A percentile compares a stretch with the other conserved stretches of the same genome.
These are phyloP conservation scores for Falco concolor DNA, from an alignment of 2,797 vertebrate genomes.

Conservation along the genomic window DNA sequence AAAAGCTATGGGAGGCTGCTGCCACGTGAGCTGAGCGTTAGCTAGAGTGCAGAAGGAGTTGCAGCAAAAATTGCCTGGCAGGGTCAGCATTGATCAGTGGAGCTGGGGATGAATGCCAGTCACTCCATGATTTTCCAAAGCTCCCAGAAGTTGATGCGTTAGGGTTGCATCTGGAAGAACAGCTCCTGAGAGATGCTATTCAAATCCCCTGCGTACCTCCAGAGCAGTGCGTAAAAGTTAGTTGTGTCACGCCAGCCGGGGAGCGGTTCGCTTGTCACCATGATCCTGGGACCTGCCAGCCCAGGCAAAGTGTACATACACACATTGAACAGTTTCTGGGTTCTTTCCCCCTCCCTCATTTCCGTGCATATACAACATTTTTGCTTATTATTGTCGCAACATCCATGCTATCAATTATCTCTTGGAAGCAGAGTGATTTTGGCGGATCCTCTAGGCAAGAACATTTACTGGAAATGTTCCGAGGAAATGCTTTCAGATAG, in stretches of 20 bases:
- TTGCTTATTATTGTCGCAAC: background rate
- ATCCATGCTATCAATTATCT: background rate
- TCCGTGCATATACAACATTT: background rate
- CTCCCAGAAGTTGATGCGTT: background rate
- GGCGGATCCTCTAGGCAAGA: background rate
- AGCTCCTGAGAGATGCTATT: background rate
- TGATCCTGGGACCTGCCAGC: too few relatives aligned
- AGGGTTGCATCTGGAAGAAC: background rate
- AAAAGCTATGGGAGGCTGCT: background rate
- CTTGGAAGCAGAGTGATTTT: background rate
- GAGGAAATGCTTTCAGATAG: background rate
- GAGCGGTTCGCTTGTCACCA: background rate
- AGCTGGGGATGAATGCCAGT: background rate
- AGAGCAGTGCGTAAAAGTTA: background rate
- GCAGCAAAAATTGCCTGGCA: background rate
- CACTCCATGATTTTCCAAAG: background rate
- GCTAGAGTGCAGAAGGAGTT: background rate
- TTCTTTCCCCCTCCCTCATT: background rate
- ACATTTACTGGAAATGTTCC: background rate
- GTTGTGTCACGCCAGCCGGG: too few relatives aligned
- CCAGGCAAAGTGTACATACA: background rate
- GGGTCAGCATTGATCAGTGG: background rate
- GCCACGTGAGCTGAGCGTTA: fast-evolving
- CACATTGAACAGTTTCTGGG: background rate
- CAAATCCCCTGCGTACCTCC: background rate